Evolutionary conservation across 2,113 vertebrate species (phyloP), one percentile per base, ranked within the genome.

Genomic region (Alligator mississippiensis): DNA sequence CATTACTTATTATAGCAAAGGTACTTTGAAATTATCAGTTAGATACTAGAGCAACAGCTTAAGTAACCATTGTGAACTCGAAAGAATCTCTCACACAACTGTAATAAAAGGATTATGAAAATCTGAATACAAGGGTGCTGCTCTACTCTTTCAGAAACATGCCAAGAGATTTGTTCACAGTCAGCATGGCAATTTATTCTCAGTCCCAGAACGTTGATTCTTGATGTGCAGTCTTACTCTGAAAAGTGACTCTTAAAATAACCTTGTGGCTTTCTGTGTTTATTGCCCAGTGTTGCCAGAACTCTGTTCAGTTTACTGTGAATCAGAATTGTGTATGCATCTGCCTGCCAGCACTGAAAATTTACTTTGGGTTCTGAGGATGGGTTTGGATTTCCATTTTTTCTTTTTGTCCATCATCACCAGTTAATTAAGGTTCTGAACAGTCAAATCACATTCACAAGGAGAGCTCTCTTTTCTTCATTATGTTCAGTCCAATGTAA

Each of bases 321-420:
- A 86, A 82, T 64, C 9, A 2, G 3, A 47, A 62, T 4, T 74
- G n/a, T 80, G 21, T 77, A 68, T 74, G 4, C 91, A 15, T 91
- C 1, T 93, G 92, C 84, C 59, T 92, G 77, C 80, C 54, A 87
- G 19, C 57, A 27, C 19, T 38, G 25, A 16, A 96, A 61, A 58
- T 54, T 78, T 88, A 59, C 25, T 92, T 87, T 79, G 81, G 85
- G 63, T 38, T 77, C 64, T 89, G 75, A 94, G 77, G 55, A 11
- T 85, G 75, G 77, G 22, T 91, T 84, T 85, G 82, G 58, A 68
- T 90, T 93, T 62, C 24, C 15, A 80, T 64, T 30, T 80, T 70
- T 58, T 66, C 13, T 63, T 30, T n/a, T 63, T 93, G 38, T 85
- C 74, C 80, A 87, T 47, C 85, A 79, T 55, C 60, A 92, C n/a